Base-by-base conservation (phyloP, 92 coral and sea anemone species). In the Phenganax subtilis region DNA sequence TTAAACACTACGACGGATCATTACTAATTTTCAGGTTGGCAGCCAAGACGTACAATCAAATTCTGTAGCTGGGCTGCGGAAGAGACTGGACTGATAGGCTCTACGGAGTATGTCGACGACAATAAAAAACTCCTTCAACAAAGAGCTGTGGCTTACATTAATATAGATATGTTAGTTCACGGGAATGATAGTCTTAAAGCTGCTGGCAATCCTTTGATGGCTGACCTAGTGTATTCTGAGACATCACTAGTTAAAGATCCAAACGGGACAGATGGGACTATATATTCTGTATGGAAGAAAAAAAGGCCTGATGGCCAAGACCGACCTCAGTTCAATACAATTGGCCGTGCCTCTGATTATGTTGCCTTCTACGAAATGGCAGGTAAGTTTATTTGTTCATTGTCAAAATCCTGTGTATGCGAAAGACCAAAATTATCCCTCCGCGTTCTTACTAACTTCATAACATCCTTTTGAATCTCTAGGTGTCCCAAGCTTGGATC, bases 41-140 rank as follows among this genome's bases (percentile, higher is more conserved):
- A 86, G 11, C 97, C 92, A 30, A 79, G 93, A 63, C 81, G 97
- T 31, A 91, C 97, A 8, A 90, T 96, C 68, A 90, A 86, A 85
- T 85, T 91, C 53, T 91, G 96, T 71, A 91, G 96, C 74, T 89
- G 96, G 96, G 96, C 87, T 6, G 96, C 92, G 1, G 92, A 91
- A 52, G 96, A 91, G 79, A 76, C 84, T 10, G 92, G 92, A 0
- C 75, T 89, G 37, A 70, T 87, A 0, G 96, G 96, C 15, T 89
- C 92, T 0, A 82, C 81, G 7, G 96, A 91, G 75, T 91, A 89
- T 89, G 96, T 91, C 9, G 85, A 91, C 58, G 85, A 91, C 69
- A 68, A 91, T 63, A 74, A 84, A 6, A 81, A 85, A 73, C 54
- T 87, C 11, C 87, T 91, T 0, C 55, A 64, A 11, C 84, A 85